Conservation (phyloP, 2,797 vertebrate species). For the Bovichtus diacanthus region DNA sequence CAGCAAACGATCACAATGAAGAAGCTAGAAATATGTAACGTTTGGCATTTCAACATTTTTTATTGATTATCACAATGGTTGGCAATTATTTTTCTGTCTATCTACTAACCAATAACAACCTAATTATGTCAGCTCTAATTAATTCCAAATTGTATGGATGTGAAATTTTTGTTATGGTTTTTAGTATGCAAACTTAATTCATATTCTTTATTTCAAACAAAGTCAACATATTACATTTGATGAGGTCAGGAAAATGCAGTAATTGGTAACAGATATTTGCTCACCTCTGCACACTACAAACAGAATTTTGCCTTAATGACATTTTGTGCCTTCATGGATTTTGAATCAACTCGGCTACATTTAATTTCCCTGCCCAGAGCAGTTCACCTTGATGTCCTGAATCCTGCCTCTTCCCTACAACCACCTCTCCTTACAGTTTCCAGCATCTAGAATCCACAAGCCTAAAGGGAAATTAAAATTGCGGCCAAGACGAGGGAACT, state of each 20-base stretch:
- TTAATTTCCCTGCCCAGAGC: constrained; percentile 37
- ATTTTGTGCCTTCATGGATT: constrained; percentile 19
- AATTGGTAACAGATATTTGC: background rate
- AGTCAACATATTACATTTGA: background rate
- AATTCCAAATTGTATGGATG: background rate
- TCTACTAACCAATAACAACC: background rate
- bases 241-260: background rate
- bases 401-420: constrained; percentile 35
- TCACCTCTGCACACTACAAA: background rate
- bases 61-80: background rate
- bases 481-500: constrained; percentile 72
- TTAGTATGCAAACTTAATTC: background rate
- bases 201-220: background rate
- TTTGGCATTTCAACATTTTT: too few species aligned
- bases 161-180: background rate
- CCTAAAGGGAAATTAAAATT: constrained; percentile 60
- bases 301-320: background rate
- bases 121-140: background rate
- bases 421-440: constrained; percentile 51
- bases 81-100: background rate
- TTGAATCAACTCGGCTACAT: constrained; percentile 7
- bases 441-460: constrained; percentile 63
- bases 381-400: constrained; percentile 35
- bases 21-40: background rate
- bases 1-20: background rate